These are phyloP conservation scores for Chironomus striatipennis DNA, from an alignment of 1,140 invertebrate species.

Conservation along the genomic window DNA sequence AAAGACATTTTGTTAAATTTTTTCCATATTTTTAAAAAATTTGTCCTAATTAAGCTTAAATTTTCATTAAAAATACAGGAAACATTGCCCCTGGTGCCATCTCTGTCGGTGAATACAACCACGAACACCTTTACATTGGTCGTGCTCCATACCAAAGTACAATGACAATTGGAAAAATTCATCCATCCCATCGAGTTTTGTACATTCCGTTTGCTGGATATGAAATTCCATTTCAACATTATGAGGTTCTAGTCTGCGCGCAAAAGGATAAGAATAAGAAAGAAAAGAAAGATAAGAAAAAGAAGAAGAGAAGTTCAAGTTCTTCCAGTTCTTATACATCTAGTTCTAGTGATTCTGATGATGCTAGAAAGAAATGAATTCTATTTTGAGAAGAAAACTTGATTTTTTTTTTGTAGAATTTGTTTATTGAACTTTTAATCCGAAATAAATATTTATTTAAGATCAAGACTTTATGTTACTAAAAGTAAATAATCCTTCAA, in stretches of 20 bases:
- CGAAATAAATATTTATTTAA: too few relatives aligned
- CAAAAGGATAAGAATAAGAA: neutral
- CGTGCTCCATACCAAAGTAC: neutral
- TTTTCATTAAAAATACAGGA: too few relatives aligned
- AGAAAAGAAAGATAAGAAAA: neutral
- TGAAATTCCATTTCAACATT: neutral
- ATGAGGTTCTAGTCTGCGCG: neutral
- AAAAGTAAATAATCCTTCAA: too few relatives aligned
- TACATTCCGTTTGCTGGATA: neutral
- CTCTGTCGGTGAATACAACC: neutral
- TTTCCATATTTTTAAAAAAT: too few relatives aligned
- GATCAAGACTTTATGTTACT: too few relatives aligned
- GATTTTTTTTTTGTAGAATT: neutral
- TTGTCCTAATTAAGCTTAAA: too few relatives aligned
- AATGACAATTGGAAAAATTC: constrained; percentile 16
- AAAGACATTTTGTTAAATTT: too few relatives aligned
- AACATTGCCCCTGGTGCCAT: neutral
- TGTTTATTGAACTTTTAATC: too few relatives aligned
- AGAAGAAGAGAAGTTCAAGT: neutral
- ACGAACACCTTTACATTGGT: neutral
- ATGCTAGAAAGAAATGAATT: neutral
- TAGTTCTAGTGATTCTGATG: neutral
- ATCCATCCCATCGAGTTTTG: neutral
- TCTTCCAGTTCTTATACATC: neutral
- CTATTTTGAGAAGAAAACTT: neutral